These are phyloP conservation scores for Myocastor coypus DNA, from an alignment of 2,113 vertebrate species.

Conservation along the genomic window DNA sequence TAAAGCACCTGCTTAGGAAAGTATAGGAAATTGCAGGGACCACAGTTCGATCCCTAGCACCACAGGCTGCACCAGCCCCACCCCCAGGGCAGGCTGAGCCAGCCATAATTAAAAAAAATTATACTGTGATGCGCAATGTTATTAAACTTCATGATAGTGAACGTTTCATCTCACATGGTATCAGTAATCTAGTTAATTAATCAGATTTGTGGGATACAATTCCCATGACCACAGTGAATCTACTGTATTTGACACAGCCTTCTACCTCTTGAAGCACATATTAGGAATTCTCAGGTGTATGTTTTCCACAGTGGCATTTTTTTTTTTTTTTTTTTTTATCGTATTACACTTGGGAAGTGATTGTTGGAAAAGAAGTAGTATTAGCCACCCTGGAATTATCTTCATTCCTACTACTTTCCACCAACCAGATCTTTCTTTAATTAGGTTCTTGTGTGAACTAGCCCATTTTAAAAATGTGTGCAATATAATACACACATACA, in stretches of 20 bases:
- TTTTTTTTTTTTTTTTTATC: conserved; percentile 1
- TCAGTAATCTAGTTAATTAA: not conserved
- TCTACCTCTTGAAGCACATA: not conserved
- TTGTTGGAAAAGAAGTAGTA: conserved; percentile 63
- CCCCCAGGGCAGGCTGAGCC: no score
- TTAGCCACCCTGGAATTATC: conserved; percentile 37
- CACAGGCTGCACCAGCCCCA: no score
- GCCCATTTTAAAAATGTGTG: not conserved
- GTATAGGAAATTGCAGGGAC: no score
- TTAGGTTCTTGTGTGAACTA: conserved; percentile 74
- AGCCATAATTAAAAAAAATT: no score
- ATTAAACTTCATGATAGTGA: not conserved
- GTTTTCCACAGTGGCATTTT: not conserved
- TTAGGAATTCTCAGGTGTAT: not conserved
- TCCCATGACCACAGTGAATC: not conserved
- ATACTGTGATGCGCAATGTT: not conserved
- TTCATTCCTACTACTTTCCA: conserved; percentile 36
- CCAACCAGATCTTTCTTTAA: conserved; percentile 71
- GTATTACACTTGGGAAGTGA: conserved; percentile 49
- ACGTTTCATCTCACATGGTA: not conserved
- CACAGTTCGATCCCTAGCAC: no score
- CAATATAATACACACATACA: not conserved
- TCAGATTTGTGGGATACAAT: not conserved
- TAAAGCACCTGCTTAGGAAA: no score
- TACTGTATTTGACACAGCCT: not conserved